Evolutionary conservation across 2,797 vertebrate genomes (phyloP), one percentile per base, ranked within the genome.

Genomic region (Spea hammondii): DNA sequence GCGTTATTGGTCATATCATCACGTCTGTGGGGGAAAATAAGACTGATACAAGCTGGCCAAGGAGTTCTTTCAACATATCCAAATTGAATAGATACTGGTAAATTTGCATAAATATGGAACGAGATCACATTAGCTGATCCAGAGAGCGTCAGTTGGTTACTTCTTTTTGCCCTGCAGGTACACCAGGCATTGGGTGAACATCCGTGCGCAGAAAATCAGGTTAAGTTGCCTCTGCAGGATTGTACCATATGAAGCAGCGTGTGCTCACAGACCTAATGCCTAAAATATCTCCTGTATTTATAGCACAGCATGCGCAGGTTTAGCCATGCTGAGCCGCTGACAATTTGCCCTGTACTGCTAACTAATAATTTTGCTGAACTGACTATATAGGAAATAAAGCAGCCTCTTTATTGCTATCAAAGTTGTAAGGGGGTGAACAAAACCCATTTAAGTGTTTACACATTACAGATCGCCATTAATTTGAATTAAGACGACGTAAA

Each of bases 271-370:
- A 47, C 65, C 57, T 77, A 77, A 73, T 51, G 70, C 70, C 75
- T 77, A 74, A 82, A 82, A 82, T 82, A 82, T 82, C 75, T 73
- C 13, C 71, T 78, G 75, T 82, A 82, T 82, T 82, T 82, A 82
- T 82, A 82, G 80, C 75, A 74, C 80, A 82, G 80, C 80, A 5
- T 78, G 80, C 49, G 70, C 49, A 14, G 53, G 70, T 78, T 82
- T 82, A 77, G 75, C 80, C 80, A 82, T 82, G 80, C 80, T 82
- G 80, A 82, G 80, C 80, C 65, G 65, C 70, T 69, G 75, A 77
- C 75, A 72, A 82, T 82, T 82, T 82, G 65, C 70, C 73, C 80
- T 78, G 75, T 77, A 65, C 75, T 74, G 80, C 64, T 82, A 82
- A 72, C 74, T 82, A 77, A 82, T 82, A 77, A 82, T 82, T 82